Conservation (phyloP, 1,140 invertebrate species). For the Holcopasites calliopsidis region DNA sequence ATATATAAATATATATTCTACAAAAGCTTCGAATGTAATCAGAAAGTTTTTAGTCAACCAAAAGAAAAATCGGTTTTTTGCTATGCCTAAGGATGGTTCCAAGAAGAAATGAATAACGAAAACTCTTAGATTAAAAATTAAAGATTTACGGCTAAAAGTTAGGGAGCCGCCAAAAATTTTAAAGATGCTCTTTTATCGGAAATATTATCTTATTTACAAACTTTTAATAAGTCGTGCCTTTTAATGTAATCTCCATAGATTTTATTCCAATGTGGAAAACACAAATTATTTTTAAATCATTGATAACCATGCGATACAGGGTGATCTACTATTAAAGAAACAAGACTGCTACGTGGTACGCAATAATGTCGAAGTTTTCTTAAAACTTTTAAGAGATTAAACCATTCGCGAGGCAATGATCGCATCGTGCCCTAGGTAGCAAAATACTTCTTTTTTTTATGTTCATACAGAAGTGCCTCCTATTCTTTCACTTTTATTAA, state of each 20-base stretch:
- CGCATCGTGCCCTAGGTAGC: conserved; percentile 26
- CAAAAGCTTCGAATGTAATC: conserved; percentile 42
- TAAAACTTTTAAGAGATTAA: conserved; percentile 51
- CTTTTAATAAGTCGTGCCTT: conserved; percentile 75
- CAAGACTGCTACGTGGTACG: conserved; percentile 58
- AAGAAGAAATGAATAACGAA: conserved; percentile 11
- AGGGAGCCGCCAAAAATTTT: conserved; percentile 60
- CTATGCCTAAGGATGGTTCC: conserved; percentile 38
- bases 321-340: conserved; percentile 61
- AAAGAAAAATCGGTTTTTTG: conserved; percentile 34
- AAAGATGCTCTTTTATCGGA: conserved; percentile 64
- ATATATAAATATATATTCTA: conserved; percentile 23
- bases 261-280: conserved; percentile 63
- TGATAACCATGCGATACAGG: conserved; percentile 51
- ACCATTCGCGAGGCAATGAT: conserved; percentile 35
- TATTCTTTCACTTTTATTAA: conserved; percentile 63
- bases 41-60: conserved; percentile 46
- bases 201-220: conserved; percentile 66
- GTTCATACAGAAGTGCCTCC: conserved; percentile 65
- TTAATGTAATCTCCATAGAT: conserved; percentile 68
- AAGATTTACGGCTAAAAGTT: conserved; percentile 27
- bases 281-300: conserved; percentile 70
- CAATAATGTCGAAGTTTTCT: conserved; percentile 58
- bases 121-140: conserved; percentile 28
- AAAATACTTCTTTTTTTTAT: conserved; percentile 63